Conservation (phyloP, 2,797 vertebrate species). For the Syngnathus acus region DNA sequence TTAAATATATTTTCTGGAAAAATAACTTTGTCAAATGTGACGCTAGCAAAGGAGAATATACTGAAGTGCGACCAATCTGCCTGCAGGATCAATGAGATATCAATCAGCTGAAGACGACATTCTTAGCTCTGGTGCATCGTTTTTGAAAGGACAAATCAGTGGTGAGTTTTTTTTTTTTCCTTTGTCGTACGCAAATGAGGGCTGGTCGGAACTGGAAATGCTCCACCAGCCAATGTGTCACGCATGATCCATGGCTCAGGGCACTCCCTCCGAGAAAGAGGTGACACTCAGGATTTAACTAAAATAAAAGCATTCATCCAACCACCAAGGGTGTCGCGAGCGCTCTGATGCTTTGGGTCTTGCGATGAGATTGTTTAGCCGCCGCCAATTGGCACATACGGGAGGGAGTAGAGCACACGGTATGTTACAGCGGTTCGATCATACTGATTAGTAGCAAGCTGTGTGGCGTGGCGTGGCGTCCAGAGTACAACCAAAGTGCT, state of each 20-base stretch:
- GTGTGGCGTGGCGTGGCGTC: not conserved
- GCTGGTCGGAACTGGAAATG: not conserved
- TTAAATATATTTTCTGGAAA: not conserved
- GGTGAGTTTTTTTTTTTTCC: not conserved
- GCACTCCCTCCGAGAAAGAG: not conserved
- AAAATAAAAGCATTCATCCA: not conserved
- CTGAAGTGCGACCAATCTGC: not conserved
- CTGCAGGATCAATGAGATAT: not conserved
- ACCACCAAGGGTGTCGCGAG: not conserved
- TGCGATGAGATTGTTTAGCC: not conserved
- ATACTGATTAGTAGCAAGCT: not conserved
- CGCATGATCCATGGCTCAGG: not conserved
- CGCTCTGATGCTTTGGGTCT: not conserved
- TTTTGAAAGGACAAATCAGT: not conserved
- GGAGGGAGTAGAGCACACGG: not conserved
- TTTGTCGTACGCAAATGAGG: not conserved
- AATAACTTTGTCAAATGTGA: not conserved
- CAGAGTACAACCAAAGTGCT: not conserved
- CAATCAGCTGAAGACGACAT: not conserved
- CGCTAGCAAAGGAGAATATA: not conserved
- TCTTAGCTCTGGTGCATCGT: not conserved
- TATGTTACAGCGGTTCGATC: not conserved
- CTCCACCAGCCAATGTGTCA: not conserved
- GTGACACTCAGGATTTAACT: not conserved
- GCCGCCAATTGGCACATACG: not conserved